These are phyloP conservation scores for Fulica atra DNA, from an alignment of 2,113 vertebrate species.

Conservation along the genomic window DNA sequence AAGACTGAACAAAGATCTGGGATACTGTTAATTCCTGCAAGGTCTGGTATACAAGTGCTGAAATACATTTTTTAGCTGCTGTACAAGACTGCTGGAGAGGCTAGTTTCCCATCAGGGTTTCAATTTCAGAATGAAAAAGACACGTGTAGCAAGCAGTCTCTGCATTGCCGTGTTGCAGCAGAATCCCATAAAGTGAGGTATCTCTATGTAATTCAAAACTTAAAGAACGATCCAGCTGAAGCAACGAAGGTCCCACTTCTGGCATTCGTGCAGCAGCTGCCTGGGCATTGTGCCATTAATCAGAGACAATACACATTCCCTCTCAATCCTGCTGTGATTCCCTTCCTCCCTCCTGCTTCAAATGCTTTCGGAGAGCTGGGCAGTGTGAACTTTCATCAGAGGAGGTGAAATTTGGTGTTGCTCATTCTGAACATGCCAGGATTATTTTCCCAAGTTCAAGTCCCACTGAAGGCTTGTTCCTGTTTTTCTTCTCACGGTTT, in stretches of 20 bases:
- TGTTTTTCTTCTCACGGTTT: background rate
- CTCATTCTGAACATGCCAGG: background rate
- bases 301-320: constrained; percentile 27
- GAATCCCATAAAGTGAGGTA: constrained; percentile 29
- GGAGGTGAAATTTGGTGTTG: background rate
- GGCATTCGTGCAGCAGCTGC: constrained; percentile 56
- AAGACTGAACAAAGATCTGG: background rate
- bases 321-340: constrained; percentile 31
- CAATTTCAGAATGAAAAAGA: constrained; percentile 56
- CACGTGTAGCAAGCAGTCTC: constrained; percentile 8
- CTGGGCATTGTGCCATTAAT: constrained; percentile 56
- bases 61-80: background rate
- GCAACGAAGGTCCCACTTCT: constrained; percentile 34
- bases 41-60: background rate
- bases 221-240: constrained; percentile 36
- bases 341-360: constrained; percentile 32
- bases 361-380: background rate
- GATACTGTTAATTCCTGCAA: background rate
- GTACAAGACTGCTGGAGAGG: background rate
- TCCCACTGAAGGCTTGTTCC: background rate
- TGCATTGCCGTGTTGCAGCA: background rate
- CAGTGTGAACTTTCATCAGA: background rate
- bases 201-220: constrained; percentile 55
- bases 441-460: background rate
- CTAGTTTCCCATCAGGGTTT: constrained; percentile 41